These are phyloP conservation scores for Carcina quercana DNA, from an alignment of 2,888 invertebrate genomes.

Conservation along the genomic window DNA sequence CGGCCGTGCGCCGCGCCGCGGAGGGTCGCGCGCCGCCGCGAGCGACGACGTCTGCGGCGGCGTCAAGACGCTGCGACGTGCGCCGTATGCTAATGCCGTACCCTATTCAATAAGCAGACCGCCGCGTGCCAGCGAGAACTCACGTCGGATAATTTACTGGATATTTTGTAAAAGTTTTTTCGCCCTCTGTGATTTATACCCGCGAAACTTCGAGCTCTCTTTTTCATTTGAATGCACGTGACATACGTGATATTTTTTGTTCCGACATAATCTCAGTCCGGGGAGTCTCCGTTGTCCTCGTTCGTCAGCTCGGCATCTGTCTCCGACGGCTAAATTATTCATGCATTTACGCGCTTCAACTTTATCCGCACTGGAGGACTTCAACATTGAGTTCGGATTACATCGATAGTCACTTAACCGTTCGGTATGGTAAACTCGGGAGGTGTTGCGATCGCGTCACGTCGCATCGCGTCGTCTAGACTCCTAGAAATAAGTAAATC, in stretches of 20 bases:
- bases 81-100: constrained; percentile 65
- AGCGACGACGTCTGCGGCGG: constrained; percentile 26
- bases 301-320: constrained; percentile 63
- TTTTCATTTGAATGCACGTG: constrained; percentile 74
- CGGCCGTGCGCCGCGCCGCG: constrained; percentile 16
- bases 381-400: constrained; percentile 58
- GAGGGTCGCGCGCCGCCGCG: constrained; percentile 12
- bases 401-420: constrained; percentile 59
- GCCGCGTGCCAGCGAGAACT: constrained; percentile 70
- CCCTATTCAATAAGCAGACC: constrained; percentile 74
- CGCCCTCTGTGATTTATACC: constrained; percentile 72
- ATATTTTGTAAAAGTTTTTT: constrained; percentile 75
- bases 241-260: constrained; percentile 72
- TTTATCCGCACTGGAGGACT: constrained; percentile 50
- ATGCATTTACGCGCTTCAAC: constrained; percentile 65
- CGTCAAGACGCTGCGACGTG: constrained; percentile 60
- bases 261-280: constrained; percentile 60
- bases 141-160: constrained; percentile 75
- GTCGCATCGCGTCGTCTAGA: constrained; percentile 21
- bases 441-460: constrained; percentile 34
- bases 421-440: constrained; percentile 50
- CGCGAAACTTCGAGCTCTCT: constrained; percentile 71
- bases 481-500: constrained; percentile 34
- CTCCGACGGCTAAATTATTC: constrained; percentile 66
- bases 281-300: constrained; percentile 53